Evolutionary conservation across 2,113 vertebrate genomes (phyloP).

Genomic region (Macrotis lagotis): DNA sequence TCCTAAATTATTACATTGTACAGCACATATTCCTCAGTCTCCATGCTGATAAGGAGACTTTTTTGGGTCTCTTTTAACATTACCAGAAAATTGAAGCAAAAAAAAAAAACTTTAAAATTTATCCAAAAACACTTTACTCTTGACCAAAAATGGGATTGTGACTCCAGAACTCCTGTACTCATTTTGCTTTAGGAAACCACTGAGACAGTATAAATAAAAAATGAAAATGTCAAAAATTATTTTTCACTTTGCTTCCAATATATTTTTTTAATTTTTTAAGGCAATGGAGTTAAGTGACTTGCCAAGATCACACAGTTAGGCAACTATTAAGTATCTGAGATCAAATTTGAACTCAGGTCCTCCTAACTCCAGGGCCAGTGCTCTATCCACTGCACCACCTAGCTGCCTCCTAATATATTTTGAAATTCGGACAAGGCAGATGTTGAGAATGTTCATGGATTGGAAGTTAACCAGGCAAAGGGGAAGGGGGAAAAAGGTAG

Average conservation of each 20-base stretch:
- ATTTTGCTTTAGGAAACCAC: background rate
- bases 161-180: background rate
- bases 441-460: background rate
- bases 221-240: background rate
- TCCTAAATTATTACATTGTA: background rate
- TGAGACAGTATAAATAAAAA: background rate
- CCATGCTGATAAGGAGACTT: background rate
- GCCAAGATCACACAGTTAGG: too few relatives aligned
- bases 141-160: background rate
- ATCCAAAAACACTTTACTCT: background rate
- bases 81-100: background rate
- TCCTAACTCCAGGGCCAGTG: too few relatives aligned
- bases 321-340: too few relatives aligned
- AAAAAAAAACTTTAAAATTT: background rate
- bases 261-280: too few relatives aligned
- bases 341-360: too few relatives aligned
- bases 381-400: too few relatives aligned
- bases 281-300: too few relatives aligned
- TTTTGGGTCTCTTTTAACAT: background rate
- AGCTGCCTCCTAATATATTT: background rate
- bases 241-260: background rate
- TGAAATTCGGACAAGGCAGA: background rate
- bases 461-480: background rate
- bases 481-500: background rate
- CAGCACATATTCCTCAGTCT: background rate